These are phyloP conservation scores for Catajapyx aquilonaris DNA, from an alignment of 1,140 invertebrate genomes.

Conservation along the genomic window DNA sequence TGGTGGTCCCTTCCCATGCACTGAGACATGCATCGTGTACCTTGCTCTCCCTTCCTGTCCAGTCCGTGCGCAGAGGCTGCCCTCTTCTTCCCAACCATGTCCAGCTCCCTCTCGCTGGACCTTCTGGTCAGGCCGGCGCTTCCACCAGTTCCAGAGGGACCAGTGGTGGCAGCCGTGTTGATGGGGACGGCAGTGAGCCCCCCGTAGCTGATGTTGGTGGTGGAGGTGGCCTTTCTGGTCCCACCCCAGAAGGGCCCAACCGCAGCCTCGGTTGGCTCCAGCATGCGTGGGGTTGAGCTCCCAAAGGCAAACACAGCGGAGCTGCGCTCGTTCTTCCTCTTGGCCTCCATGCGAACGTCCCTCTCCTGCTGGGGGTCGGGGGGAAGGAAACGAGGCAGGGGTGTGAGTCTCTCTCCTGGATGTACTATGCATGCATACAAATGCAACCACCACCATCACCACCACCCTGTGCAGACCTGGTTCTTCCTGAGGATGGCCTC, in stretches of 20 bases:
- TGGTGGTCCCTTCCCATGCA: too few relatives aligned
- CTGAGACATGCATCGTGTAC: too few relatives aligned
- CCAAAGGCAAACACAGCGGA: conserved; percentile 63
- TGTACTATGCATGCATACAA: conserved; percentile 1
- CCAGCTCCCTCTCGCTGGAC: conserved; percentile 56
- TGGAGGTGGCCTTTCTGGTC: too few relatives aligned
- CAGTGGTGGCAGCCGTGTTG: too few relatives aligned
- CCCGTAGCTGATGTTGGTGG: too few relatives aligned
- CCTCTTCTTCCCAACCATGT: conserved; percentile 58
- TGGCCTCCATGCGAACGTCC: conserved; percentile 56
- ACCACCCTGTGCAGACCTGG: conserved; percentile 19
- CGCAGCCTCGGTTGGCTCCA: conserved; percentile 57
- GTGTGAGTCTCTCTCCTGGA: conserved; percentile 4
- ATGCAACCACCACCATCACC: conserved; percentile 1
- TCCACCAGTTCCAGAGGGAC: too few relatives aligned
- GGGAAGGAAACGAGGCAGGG: neutral
- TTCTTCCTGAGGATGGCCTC: conserved; percentile 66
- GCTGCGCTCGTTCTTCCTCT: conserved; percentile 41
- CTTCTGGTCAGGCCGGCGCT: conserved; percentile 59
- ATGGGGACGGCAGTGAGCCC: too few relatives aligned
- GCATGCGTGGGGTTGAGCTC: conserved; percentile 64
- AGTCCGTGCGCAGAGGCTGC: conserved; percentile 49
- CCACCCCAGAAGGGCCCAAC: conserved; percentile 63
- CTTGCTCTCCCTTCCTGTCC: conserved; percentile 41
- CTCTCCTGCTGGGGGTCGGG: too few relatives aligned